A percentile compares a stretch with the other conserved stretches of the same genome.
These are phyloP conservation scores for Sciurus vulgaris DNA, from an alignment of 2,797 vertebrate genomes.

Conservation along the genomic window DNA sequence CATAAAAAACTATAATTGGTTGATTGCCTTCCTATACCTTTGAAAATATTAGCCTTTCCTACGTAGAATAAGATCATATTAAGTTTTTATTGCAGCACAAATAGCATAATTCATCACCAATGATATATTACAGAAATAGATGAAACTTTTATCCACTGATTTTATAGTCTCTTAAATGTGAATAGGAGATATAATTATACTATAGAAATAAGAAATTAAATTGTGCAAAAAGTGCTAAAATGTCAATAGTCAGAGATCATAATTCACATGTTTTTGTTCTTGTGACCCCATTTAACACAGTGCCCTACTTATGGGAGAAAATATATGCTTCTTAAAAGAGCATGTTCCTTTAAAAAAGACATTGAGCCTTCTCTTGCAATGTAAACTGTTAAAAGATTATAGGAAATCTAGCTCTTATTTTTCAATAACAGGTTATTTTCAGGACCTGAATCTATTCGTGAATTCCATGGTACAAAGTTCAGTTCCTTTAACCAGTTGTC, in stretches of 20 bases:
- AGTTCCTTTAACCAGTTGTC: not conserved
- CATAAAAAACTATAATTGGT: not conserved
- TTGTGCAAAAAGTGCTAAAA: not conserved
- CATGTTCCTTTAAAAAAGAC: not conserved
- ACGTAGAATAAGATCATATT: not conserved
- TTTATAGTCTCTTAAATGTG: constrained; percentile 8
- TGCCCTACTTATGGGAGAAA: not conserved
- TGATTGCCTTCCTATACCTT: not conserved
- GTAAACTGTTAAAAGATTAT: not conserved
- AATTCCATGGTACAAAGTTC: not conserved
- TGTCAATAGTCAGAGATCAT: not conserved
- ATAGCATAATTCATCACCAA: not conserved
- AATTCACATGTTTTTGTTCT: not conserved
- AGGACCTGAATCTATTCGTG: not conserved
- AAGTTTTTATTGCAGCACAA: not conserved
- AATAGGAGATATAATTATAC: not conserved
- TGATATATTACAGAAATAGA: not conserved
- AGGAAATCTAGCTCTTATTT: not conserved
- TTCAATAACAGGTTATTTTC: not conserved
- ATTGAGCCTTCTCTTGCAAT: not conserved
- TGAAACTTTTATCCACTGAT: not conserved
- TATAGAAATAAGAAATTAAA: not conserved
- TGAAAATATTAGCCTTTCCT: not conserved
- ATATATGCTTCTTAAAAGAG: not conserved
- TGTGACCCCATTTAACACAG: not conserved